A percentile compares a stretch with the other conserved stretches of the same genome.
Conservation (phyloP, 2,888 invertebrate species). For the Drosophila gaucha region DNA sequence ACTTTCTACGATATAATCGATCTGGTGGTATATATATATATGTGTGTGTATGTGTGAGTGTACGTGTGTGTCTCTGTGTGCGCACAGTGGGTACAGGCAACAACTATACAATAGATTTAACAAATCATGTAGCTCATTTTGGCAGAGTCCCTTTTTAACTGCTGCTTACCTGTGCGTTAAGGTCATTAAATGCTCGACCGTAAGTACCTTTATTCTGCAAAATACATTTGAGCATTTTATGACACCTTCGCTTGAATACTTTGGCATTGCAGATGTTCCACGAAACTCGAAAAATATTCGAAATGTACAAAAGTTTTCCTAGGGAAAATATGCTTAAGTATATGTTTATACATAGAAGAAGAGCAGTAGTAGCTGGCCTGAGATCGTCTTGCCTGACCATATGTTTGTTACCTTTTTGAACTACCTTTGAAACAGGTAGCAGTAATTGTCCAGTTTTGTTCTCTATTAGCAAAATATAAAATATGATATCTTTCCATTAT, state of each 20-base stretch:
- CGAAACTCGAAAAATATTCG: too few relatives aligned
- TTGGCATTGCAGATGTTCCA: neutral
- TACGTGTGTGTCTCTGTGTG: neutral
- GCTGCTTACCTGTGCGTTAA: constrained; percentile 23
- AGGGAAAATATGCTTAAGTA: too few relatives aligned
- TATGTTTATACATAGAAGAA: too few relatives aligned
- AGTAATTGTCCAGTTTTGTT: too few relatives aligned
- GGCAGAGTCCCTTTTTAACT: neutral
- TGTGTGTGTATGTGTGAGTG: neutral
- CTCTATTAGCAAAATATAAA: too few relatives aligned
- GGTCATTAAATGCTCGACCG: neutral
- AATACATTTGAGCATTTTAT: constrained; percentile 10
- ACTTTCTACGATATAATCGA: neutral
- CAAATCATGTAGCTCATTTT: constrained; percentile 8
- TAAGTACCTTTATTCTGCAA: neutral
- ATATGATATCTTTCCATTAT: too few relatives aligned
- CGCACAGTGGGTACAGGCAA: constrained; percentile 5
- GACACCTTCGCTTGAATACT: neutral
- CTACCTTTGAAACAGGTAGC: too few relatives aligned
- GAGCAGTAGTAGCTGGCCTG: too few relatives aligned
- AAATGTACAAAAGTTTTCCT: too few relatives aligned
- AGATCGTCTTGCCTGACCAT: too few relatives aligned
- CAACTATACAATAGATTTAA: constrained; percentile 7
- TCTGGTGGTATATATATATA: constrained; percentile 7
- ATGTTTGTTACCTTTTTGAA: too few relatives aligned